Base-by-base conservation (phyloP, 2,888 invertebrate species). In the Hypsopygia costalis region DNA sequence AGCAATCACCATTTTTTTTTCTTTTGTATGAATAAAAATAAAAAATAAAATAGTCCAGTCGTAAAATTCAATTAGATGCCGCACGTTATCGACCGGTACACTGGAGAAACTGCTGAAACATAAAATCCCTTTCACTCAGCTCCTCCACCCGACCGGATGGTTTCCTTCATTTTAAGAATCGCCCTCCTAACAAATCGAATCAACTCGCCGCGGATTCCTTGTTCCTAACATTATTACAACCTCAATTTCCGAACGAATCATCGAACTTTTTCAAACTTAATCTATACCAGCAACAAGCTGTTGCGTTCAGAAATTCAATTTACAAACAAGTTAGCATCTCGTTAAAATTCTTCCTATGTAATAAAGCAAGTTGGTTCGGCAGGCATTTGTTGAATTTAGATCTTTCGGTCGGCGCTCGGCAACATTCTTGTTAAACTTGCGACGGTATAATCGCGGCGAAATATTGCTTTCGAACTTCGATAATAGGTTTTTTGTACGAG, bases 281-380 rank as follows among this genome's bases (percentile, higher is more conserved):
- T 82, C 80, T 81, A 73, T 73, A 69, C 53, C 54, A 63, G 68
- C 73, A 79, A 73, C 82, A 80, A 76, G 81, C 81, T 81, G 85
- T 79, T 80, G 65, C 55, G 61, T 69, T 69, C 64, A 62, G 68
- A 78, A 86, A 87, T 86, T 86, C 81, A 87, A 87, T 87, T 87
- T 85, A 70, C 76, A 80, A 81, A 83, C 86, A 85, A 87, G 86
- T 87, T 86, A 77, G 72, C 79, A 71, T 76, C 82, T 86, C 69
- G 83, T 86, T 83, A 83, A 86, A 82, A 85, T 86, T 85, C 82
- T 81, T 80, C 62, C 68, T 71, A 70, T 80, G 83, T 82, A 78
- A 81, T 83, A 83, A 82, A 76, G 74, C 64, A 62, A 67, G 63
- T 73, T 67, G 58, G 41, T 40, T 58, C 55, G 49, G 62, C 51